Evolutionary conservation across 2,888 invertebrate genomes (phyloP).

Genomic region (Euzophera pinguis): DNA sequence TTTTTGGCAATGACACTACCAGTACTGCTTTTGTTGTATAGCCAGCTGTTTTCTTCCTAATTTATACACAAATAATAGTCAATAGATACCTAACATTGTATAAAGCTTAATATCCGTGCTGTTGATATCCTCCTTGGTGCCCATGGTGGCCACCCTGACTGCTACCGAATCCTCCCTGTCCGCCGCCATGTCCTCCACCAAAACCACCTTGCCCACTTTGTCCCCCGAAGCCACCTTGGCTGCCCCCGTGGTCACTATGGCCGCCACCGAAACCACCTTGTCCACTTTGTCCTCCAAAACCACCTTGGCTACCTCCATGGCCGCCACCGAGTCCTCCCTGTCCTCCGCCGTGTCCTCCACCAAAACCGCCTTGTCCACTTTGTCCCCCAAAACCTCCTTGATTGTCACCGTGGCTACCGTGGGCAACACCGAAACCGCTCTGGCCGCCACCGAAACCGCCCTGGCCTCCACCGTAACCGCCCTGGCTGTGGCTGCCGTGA

Average conservation of each 20-base stretch:
- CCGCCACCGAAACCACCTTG: conserved; percentile 20
- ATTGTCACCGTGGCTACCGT: conserved; percentile 15
- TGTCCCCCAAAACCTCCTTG: conserved; percentile 22
- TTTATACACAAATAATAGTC: too few species aligned
- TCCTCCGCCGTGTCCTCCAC: conserved; percentile 4
- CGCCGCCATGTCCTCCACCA: background rate
- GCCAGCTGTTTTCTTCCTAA: too few species aligned
- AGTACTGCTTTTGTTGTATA: too few species aligned
- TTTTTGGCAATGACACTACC: too few species aligned
- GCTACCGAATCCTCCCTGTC: conserved; percentile 7
- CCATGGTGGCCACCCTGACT: conserved; percentile 17
- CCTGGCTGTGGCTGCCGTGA: conserved; percentile 22
- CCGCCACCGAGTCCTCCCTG: background rate
- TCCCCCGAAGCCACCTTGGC: conserved; percentile 17
- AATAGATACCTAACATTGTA: background rate
- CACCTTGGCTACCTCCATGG: background rate
- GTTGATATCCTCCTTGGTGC: conserved; percentile 7
- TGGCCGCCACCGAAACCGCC: conserved; percentile 11
- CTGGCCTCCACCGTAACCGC: conserved; percentile 14
- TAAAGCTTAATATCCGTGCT: conserved; percentile 7
- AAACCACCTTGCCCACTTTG: background rate
- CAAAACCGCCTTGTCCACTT: background rate
- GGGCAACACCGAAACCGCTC: conserved; percentile 17
- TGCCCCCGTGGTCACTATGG: conserved; percentile 14
- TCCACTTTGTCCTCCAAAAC: background rate